Evolutionary conservation across 2,797 vertebrate genomes (phyloP), one percentile per base, ranked within the genome.

Genomic region (Emys orbicularis): DNA sequence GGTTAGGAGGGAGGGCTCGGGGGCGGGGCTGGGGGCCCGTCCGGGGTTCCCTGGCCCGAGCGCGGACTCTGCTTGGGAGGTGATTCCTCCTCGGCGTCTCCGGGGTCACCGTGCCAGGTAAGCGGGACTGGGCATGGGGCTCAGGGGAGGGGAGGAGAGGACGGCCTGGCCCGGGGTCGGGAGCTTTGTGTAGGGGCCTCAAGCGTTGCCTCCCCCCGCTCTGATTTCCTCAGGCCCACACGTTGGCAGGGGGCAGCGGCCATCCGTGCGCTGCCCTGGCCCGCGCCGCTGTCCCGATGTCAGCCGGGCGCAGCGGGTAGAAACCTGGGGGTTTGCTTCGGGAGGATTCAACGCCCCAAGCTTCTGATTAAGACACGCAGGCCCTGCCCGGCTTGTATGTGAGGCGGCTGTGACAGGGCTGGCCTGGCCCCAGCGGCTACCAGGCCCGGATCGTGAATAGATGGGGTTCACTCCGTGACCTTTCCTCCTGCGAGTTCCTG

Each of bases 401-500:
- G 61, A 5, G 77, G 37, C 0, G 44, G 83, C 15, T 41, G 74
- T 79, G 92, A 56, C 49, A 21, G 6, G 59, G 31, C 59, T 61
- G 59, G 59, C 3, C 13, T 34, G 29, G 59, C 12, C 59, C 59
- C 31, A 1, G 59, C 59, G 29, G 59, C 59, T 29, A 34, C 59
- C 59, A 8, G 59, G 59, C 59, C 59, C 31, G 18, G 31, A 13
- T 34, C 15, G 31, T 19, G 59, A 18, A 18, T 27, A 34, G 31
- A n/a, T 19, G 65, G n/a, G 65, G 18, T 83, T 89, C 86, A 12
- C 85, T 83, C 90, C 89, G 92, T 95, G 96, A 97, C 96, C 96
- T 97, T 96, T 95, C 87, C 91, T 94, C 87, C 89, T 65, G 83
- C 25, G 90, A 87, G 86, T 47, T 50, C 79, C 6, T 8, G 49